Evolutionary conservation across 1,140 invertebrate genomes (phyloP).

Genomic region (Thaumetopoea pityocampa): DNA sequence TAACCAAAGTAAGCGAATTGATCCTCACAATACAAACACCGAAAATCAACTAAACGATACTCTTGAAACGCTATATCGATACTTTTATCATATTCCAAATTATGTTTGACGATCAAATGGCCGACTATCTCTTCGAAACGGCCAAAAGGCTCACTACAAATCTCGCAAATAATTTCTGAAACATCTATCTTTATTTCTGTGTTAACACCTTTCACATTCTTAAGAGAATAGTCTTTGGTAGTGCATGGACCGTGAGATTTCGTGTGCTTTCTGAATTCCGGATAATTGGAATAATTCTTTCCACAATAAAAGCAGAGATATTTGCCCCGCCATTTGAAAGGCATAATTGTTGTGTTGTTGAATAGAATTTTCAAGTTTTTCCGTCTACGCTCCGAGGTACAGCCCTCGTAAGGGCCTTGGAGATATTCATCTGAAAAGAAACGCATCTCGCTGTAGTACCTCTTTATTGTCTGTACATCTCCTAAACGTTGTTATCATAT

Average conservation of each 20-base stretch:
- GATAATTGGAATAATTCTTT: conserved; percentile 38
- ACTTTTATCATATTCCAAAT: conserved; percentile 45
- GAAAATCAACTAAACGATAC: conserved; percentile 41
- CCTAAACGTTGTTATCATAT: too few species aligned
- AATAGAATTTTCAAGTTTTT: conserved; percentile 61
- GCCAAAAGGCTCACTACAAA: conserved; percentile 45
- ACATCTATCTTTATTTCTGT: conserved; percentile 56
- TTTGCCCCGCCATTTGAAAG: conserved; percentile 61
- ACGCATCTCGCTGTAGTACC: conserved; percentile 46
- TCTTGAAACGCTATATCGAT: conserved; percentile 40
- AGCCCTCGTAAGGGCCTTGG: conserved; percentile 38
- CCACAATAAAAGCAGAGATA: conserved; percentile 60
- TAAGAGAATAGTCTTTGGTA: conserved; percentile 41
- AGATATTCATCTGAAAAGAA: conserved; percentile 60
- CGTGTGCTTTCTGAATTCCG: conserved; percentile 50
- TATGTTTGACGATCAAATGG: conserved; percentile 52
- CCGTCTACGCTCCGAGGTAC: conserved; percentile 43
- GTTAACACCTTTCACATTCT: conserved; percentile 43
- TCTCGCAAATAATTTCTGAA: conserved; percentile 46
- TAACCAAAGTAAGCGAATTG: conserved; percentile 44
- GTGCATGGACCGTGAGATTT: conserved; percentile 43
- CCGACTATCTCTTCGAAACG: conserved; percentile 41
- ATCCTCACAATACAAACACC: conserved; percentile 43
- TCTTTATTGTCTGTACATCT: conserved; percentile 24
- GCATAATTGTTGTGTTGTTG: conserved; percentile 57